A percentile compares a stretch with the other conserved stretches of the same genome.
These are phyloP conservation scores for Rhabditoides inermis DNA, from an alignment of 2,888 invertebrate species.

Conservation along the genomic window DNA sequence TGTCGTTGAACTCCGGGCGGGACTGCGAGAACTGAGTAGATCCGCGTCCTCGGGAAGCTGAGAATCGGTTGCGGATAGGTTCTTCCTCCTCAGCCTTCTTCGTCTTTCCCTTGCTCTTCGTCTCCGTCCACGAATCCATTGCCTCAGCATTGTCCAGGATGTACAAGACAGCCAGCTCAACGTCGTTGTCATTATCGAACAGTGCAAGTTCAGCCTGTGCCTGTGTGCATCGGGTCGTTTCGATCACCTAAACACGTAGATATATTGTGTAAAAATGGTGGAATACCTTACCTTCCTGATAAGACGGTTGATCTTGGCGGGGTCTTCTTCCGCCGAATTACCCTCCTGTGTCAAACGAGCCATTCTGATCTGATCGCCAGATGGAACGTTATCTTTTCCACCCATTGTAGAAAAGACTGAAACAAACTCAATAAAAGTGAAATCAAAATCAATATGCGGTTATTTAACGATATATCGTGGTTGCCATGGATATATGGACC, in stretches of 20 bases:
- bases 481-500: too few relatives aligned
- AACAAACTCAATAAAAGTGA: neutral
- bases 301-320: constrained; percentile 21
- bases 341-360: constrained; percentile 28
- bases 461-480: too few relatives aligned
- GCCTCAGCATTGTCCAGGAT: constrained; percentile 32
- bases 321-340: constrained; percentile 23
- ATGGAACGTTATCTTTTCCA: constrained; percentile 35
- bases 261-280: neutral
- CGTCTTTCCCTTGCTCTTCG: constrained; percentile 31
- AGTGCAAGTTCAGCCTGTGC: constrained; percentile 45
- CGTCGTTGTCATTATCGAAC: constrained; percentile 36
- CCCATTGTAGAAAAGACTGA: too few relatives aligned
- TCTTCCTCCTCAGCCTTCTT: constrained; percentile 32
- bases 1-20: too few relatives aligned
- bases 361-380: constrained; percentile 29
- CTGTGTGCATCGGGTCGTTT: constrained; percentile 42
- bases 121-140: constrained; percentile 38
- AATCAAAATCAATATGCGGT: constrained; percentile 6
- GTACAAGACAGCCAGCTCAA: constrained; percentile 35
- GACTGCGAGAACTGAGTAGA: too few relatives aligned
- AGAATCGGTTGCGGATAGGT: too few relatives aligned
- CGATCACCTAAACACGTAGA: constrained; percentile 36
- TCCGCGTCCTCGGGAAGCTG: too few relatives aligned
- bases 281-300: constrained; percentile 27